Percentiles rank a stretch among this genome's conserved stretches.
phyloP scores from a whole-genome alignment of 2,888 invertebrate species.

The Eueremaeus valkanovi region DNA sequence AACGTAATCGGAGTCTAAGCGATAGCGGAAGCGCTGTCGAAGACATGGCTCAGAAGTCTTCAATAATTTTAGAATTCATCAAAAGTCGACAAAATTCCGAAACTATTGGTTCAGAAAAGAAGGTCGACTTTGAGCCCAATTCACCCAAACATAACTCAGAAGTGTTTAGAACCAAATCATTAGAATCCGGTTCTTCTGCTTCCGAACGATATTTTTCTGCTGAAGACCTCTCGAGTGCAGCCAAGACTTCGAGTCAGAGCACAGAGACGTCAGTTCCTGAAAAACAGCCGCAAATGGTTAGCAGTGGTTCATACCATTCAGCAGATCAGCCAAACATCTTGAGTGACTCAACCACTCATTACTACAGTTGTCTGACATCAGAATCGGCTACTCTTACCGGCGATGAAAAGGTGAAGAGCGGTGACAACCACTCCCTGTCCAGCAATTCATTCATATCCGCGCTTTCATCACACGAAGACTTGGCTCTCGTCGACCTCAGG shows the following conservation, averaged over 20 bases:
- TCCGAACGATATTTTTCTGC: constrained; percentile 90
- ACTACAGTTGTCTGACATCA: constrained; percentile 12
- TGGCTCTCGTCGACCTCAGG: constrained; percentile 84
- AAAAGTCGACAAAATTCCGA: constrained; percentile 7
- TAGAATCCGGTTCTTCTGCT: constrained; percentile 55
- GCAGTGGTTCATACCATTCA: constrained; percentile 24
- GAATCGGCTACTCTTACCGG: constrained; percentile 11
- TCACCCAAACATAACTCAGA: constrained; percentile 52
- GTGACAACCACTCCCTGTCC: constrained; percentile 49
- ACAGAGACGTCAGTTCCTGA: not conserved
- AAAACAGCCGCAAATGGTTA: not conserved
- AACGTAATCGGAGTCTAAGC: constrained; percentile 59
- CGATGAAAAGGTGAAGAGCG: constrained; percentile 41
- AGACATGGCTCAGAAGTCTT: constrained; percentile 14
- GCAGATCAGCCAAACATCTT: not conserved
- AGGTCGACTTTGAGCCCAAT: constrained; percentile 25
- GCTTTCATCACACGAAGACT: constrained; percentile 85
- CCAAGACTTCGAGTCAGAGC: constrained; percentile 11
- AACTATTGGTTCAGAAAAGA: not conserved
- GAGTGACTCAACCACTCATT: constrained; percentile 32
- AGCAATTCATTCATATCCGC: constrained; percentile 66
- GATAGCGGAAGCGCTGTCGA: constrained; percentile 28
- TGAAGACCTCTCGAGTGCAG: constrained; percentile 61
- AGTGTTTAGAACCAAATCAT: constrained; percentile 78
- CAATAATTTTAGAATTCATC: not conserved